Conservation (phyloP, 1,140 invertebrate genomes). For the Pogonognathellus flavescens region DNA sequence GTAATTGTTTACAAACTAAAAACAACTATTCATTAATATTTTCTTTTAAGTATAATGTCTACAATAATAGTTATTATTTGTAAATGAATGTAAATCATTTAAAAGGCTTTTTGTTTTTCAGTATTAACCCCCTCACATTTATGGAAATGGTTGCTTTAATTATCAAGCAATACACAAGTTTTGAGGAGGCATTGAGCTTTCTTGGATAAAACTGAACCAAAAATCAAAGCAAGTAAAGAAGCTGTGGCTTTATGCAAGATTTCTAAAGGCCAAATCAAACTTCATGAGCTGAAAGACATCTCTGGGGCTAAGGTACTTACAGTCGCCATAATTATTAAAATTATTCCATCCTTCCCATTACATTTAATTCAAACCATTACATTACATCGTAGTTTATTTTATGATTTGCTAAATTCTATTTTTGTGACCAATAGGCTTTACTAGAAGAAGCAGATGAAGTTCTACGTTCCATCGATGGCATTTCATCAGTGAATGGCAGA, state of each 20-base stretch:
- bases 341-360: too few species aligned
- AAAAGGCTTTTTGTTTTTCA: constrained; percentile 71
- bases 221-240: constrained; percentile 90
- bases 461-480: constrained; percentile 89
- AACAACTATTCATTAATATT: not conserved
- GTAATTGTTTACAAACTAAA: constrained; percentile 72
- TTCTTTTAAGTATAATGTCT: too few species aligned
- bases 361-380: not conserved
- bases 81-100: too few species aligned
- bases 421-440: constrained; percentile 69
- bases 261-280: constrained; percentile 86
- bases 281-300: constrained; percentile 85
- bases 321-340: not conserved
- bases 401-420: too few species aligned
- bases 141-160: constrained; percentile 89
- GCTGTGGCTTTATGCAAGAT: constrained; percentile 88
- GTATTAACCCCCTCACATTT: constrained; percentile 92
- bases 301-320: constrained; percentile 79
- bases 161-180: constrained; percentile 84
- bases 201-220: constrained; percentile 86
- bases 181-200: constrained; percentile 87
- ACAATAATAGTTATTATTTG: too few species aligned
- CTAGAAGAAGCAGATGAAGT: constrained; percentile 91
- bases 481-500: constrained; percentile 93
- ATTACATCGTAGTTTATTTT: too few species aligned